Evolutionary conservation across 35 echinoderm and acorn worm species (phyloP), one percentile per base, ranked within the genome.

Genomic region (Acanthaster planci): DNA sequence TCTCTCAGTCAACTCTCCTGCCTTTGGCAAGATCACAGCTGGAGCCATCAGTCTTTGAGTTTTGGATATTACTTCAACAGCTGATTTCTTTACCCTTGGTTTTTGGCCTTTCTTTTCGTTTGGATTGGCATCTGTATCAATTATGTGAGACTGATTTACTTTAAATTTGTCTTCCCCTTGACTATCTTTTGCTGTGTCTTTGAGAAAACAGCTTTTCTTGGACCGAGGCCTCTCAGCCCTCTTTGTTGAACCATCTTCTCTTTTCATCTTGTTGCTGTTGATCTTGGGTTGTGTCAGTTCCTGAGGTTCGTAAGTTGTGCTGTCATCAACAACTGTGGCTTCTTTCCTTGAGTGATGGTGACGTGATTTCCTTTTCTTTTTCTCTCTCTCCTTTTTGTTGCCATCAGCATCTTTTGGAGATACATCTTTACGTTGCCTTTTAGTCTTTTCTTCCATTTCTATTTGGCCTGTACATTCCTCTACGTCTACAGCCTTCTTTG

Each of bases 311-410:
- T 21, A 31, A 72, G 26, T 29, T 72, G 22, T 21, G 23, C 22
- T 72, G 23, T 72, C 64, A 7, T 29, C 26, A 72, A 34, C 34
- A 26, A n/a, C n/a, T n/a, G n/a, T n/a, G n/a, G n/a, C n/a, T n/a
- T 72, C 23, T 72, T 72, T 72, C 64, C 30, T 72, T 30, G 37
- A 83, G 38, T 35, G 80, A 83, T 57, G 30, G 51, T 35, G 30
- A 39, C 22, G 16, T 26, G 51, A 57, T 58, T 83, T 59, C 9
- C 18, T 18, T 19, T 59, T 82, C 80, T 58, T 58, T 60, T 64
- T 6, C 55, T 67, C 32, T 39, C 37, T 58, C 18, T 16, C 30
- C 15, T 44, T 53, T 58, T 83, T 15, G 17, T 37, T 37, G 37
- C 64, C 54, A 17, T 39, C 31, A 60, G 1, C 19, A 29, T 37